A percentile compares a stretch with the other conserved stretches of the same genome.
phyloP scores from a whole-genome alignment of 2,113 vertebrate species.

The Peromyscus polionotus region DNA sequence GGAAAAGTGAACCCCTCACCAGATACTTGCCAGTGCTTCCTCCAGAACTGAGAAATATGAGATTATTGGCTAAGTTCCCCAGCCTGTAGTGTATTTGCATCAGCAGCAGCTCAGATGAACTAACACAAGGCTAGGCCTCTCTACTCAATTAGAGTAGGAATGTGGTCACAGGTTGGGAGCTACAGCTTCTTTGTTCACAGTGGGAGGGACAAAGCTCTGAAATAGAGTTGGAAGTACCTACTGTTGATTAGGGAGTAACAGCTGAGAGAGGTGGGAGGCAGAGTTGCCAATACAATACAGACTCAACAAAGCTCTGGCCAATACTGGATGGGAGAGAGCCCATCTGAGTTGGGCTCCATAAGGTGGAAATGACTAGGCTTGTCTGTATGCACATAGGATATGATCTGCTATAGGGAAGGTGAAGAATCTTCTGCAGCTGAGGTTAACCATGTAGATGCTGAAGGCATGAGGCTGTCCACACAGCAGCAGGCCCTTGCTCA shows the following conservation, averaged over 20 bases:
- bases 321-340: neutral
- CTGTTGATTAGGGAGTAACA: neutral
- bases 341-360: neutral
- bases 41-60: neutral
- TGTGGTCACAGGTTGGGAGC: neutral
- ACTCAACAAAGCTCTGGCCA: neutral
- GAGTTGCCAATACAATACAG: neutral
- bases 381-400: fast-evolving
- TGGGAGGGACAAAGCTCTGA: neutral
- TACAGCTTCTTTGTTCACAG: neutral
- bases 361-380: neutral
- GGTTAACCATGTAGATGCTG: neutral
- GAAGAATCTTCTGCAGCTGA: neutral
- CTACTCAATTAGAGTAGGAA: neutral
- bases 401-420: neutral
- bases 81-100: neutral
- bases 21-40: neutral
- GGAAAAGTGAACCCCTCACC: neutral
- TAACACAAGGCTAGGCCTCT: neutral
- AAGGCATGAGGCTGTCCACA: neutral
- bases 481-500: neutral
- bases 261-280: neutral
- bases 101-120: neutral
- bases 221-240: too few species aligned
- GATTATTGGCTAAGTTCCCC: neutral